Base-by-base conservation (phyloP, 37 sponge, comb jelly and placozoan species). In the Mnemiopsis leidyi region DNA sequence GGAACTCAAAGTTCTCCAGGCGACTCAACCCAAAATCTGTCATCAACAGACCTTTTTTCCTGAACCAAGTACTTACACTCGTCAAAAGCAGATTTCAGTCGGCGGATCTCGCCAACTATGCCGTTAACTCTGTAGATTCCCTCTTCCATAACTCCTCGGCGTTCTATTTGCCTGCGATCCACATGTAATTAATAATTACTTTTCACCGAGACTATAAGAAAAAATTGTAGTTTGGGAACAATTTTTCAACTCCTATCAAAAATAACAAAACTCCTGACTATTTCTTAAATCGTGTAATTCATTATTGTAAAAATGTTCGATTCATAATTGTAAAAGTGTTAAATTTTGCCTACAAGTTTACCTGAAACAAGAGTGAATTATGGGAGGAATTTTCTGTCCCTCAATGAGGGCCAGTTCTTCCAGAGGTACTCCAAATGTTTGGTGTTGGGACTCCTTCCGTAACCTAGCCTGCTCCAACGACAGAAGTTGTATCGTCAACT, bases 301-400 rank as follows among this genome's bases (percentile, higher is more conserved):
- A n/a, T n/a, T n/a, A n/a, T n/a, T n/a, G n/a, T n/a, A n/a, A n/a
- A n/a, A n/a, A n/a, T n/a, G n/a, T n/a, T n/a, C n/a, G n/a, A n/a
- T n/a, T n/a, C n/a, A n/a, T n/a, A n/a, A n/a, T n/a, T n/a, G n/a
- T n/a, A n/a, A n/a, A n/a, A n/a, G n/a, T n/a, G n/a, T n/a, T n/a
- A n/a, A n/a, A n/a, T n/a, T n/a, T n/a, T n/a, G n/a, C n/a, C 18
- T 61, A 61, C 18, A 9, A 71, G 73, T 30, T 2, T 26, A 85
- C 90, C 90, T 85, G 61, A 85, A 85, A 25, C 90, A 85, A 2
- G 90, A 38, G 25, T 40, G 61, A 21, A 85, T 85, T 16, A 85
- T 85, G 48, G 90, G 90, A 5, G 90, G 90, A 39, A 85, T 85
- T 37, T 85, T 85, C 61, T 85, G 90, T n/a, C 90, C 90, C 90